A percentile compares a stretch with the other conserved stretches of the same genome.
Conservation (phyloP, 2,888 invertebrate species). For the Globia sparganii region DNA sequence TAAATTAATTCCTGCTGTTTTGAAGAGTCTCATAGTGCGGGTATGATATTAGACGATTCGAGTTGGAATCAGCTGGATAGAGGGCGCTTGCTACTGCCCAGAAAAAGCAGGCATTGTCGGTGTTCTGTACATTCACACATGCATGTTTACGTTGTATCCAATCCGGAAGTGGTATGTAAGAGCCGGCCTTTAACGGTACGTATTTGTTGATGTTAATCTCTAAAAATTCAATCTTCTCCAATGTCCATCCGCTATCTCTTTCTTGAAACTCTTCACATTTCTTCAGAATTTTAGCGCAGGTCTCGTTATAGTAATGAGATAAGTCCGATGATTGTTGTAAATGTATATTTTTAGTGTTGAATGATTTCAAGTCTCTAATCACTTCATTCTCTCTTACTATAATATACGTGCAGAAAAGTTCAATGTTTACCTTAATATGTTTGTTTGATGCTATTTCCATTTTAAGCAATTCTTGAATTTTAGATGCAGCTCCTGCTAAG, state of each 20-base stretch:
- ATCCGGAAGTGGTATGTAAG: constrained; percentile 4
- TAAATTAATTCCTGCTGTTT: constrained; percentile 16
- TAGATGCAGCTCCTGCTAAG: background rate
- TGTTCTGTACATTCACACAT: constrained; percentile 9
- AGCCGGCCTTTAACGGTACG: background rate
- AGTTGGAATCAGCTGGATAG: constrained; percentile 18
- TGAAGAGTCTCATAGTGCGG: constrained; percentile 2
- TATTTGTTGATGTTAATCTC: constrained; percentile 20
- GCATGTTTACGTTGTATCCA: constrained; percentile 14
- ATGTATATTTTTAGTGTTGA: too few relatives aligned
- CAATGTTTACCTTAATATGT: constrained; percentile 6
- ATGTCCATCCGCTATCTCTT: constrained; percentile 31
- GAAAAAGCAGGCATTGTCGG: background rate
- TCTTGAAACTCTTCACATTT: constrained; percentile 45
- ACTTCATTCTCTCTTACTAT: too few relatives aligned
- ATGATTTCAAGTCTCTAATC: too few relatives aligned
- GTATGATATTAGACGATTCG: background rate
- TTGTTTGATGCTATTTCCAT: constrained; percentile 6
- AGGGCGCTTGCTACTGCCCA: constrained; percentile 11
- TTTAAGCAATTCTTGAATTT: background rate
- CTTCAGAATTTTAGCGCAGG: constrained; percentile 2
- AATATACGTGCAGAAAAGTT: constrained; percentile 2
- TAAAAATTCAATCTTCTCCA: constrained; percentile 34
- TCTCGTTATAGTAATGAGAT: background rate
- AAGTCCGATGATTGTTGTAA: too few relatives aligned